Percentiles rank a stretch among this genome's conserved stretches.
These are phyloP conservation scores for Ptychadena robeensis DNA, from an alignment of 2,797 vertebrate species.

Conservation along the genomic window DNA sequence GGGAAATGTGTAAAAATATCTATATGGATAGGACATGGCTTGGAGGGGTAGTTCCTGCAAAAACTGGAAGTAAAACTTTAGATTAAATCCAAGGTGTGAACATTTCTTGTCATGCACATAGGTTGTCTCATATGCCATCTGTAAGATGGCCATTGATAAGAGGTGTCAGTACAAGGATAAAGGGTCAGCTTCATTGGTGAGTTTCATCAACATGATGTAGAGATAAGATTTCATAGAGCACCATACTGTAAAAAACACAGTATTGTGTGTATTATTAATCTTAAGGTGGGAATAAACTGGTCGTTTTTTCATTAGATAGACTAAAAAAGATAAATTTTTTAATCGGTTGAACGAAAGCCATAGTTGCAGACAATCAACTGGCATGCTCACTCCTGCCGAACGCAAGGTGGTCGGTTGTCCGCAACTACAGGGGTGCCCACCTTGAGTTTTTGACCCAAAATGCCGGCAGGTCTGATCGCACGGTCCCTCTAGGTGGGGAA, in stretches of 20 bases:
- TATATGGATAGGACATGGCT: neutral
- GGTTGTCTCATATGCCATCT: slow-evolving; percentile 19
- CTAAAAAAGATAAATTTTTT: too few species aligned
- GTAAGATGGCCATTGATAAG: neutral
- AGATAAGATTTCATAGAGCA: neutral
- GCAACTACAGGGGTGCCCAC: too few species aligned
- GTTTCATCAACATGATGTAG: neutral
- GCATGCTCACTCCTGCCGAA: too few species aligned
- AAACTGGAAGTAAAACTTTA: slow-evolving; percentile 26
- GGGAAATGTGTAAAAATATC: slow-evolving; percentile 7
- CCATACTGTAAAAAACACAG: neutral
- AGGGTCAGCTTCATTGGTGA: neutral
- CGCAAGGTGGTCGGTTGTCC: too few species aligned
- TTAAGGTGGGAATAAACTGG: too few species aligned
- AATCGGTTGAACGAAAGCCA: too few species aligned
- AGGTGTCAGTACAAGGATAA: neutral
- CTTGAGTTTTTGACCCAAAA: too few species aligned
- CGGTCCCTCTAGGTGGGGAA: too few species aligned
- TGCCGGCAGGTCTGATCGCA: too few species aligned
- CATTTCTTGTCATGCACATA: neutral
- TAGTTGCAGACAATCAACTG: too few species aligned
- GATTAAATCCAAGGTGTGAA: slow-evolving; percentile 36
- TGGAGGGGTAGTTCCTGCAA: slow-evolving; percentile 18
- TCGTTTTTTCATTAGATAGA: too few species aligned
- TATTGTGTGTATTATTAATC: too few species aligned